Evolutionary conservation across 64 coral and sea anemone genomes (phyloP).

Genomic region (Montipora sp.): DNA sequence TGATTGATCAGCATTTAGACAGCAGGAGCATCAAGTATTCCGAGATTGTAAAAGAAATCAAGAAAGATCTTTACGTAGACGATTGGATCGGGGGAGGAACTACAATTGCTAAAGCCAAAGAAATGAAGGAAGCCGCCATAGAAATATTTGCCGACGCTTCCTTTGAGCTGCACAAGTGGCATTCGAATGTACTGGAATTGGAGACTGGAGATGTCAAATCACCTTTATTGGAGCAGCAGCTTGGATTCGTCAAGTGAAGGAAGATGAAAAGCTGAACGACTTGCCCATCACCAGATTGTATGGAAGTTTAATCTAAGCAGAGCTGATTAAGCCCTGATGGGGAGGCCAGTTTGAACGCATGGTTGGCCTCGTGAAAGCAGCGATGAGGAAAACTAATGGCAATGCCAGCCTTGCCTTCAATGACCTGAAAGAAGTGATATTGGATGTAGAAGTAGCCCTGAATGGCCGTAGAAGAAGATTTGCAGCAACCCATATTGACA

Average conservation of each 20-base stretch:
- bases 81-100: too few relatives aligned
- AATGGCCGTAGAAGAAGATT: conserved; percentile 49
- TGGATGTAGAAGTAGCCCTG: conserved; percentile 22
- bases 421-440: conserved; percentile 19
- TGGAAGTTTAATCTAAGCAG: conserved; percentile 66
- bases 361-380: conserved; percentile 45
- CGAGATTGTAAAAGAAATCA: too few relatives aligned
- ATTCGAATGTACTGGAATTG: conserved; percentile 38
- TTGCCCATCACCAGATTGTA: conserved; percentile 12
- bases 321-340: conserved; percentile 32
- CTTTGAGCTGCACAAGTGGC: conserved; percentile 39
- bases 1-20: too few relatives aligned
- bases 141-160: conserved; percentile 51
- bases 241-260: conserved; percentile 39
- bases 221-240: conserved; percentile 40
- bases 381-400: conserved; percentile 26
- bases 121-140: conserved; percentile 39
- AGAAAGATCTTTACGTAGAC: too few relatives aligned
- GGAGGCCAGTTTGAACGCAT: conserved; percentile 63
- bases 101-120: neutral
- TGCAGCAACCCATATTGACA: neutral
- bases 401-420: neutral
- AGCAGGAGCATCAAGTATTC: too few relatives aligned
- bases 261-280: conserved; percentile 32
- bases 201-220: neutral